Evolutionary conservation across 2,888 invertebrate genomes (phyloP).

Genomic region (Drosophila anceps): DNA sequence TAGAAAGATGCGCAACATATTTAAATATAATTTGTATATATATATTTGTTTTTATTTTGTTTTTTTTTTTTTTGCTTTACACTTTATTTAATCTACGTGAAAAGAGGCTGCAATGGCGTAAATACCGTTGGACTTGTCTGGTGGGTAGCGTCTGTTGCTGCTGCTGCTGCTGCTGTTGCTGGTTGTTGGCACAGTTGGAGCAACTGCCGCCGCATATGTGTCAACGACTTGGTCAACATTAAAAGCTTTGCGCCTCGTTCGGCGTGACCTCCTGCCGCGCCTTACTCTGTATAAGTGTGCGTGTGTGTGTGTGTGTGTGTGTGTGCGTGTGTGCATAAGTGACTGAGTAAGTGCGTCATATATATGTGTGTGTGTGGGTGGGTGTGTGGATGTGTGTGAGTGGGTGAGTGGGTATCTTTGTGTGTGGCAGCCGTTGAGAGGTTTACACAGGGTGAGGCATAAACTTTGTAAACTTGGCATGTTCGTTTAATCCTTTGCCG

Average conservation of each 20-base stretch:
- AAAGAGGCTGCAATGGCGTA: constrained; percentile 14
- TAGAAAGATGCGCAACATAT: not conserved
- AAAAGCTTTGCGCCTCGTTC: constrained; percentile 64
- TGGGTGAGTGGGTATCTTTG: constrained; percentile 13
- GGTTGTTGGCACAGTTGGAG: constrained; percentile 38
- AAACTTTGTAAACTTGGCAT: constrained; percentile 69
- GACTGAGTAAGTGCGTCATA: constrained; percentile 2
- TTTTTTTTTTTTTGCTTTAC: not conserved
- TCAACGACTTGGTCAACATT: constrained; percentile 82
- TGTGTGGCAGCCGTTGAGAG: constrained; percentile 12
- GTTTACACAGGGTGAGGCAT: constrained; percentile 29
- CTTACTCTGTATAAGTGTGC: constrained; percentile 6
- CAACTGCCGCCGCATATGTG: constrained; percentile 69
- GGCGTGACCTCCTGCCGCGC: constrained; percentile 40
- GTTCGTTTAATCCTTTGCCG: constrained; percentile 71
- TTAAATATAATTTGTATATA: not conserved
- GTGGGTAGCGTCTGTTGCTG: constrained; percentile 6
- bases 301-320: not conserved
- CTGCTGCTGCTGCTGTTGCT: not conserved
- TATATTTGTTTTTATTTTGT: not conserved
- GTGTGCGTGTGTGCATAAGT: constrained; percentile 3
- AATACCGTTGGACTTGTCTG: constrained; percentile 13
- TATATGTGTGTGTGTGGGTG: not conserved
- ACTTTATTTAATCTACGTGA: constrained; percentile 11
- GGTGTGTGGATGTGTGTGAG: constrained; percentile 1